A percentile compares a stretch with the other conserved stretches of the same genome.
These are phyloP conservation scores for Macrosteles quadrilineatus DNA, from an alignment of 1,140 invertebrate genomes.

Conservation along the genomic window DNA sequence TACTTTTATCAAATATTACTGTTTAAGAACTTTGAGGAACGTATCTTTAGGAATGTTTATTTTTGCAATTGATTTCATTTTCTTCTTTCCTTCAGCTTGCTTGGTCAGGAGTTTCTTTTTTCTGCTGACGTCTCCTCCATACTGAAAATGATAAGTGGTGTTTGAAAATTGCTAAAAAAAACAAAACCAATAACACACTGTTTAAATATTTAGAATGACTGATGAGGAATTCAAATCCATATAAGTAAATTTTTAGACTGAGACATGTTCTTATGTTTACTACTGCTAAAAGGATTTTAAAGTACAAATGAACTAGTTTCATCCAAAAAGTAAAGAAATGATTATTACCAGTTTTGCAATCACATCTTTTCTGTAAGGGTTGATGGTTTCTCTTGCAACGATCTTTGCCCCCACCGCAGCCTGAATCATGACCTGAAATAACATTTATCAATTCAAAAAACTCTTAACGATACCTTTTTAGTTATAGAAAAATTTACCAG, in stretches of 20 bases:
- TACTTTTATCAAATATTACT: conserved; percentile 60
- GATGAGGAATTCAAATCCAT: no score
- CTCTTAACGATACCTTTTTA: no score
- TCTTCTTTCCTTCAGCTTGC: conserved; percentile 92
- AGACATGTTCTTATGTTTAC: no score
- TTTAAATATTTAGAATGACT: no score
- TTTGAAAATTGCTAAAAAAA: background rate
- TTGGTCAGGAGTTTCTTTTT: conserved; percentile 85
- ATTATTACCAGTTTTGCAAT: conserved; percentile 54
- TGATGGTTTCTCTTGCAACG: conserved; percentile 83
- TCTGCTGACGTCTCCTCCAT: conserved; percentile 90
- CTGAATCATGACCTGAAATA: conserved; percentile 76
- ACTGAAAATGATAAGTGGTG: conserved; percentile 62
- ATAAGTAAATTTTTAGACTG: no score
- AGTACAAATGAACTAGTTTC: no score
- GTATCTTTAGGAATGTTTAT: conserved; percentile 89
- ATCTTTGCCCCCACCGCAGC: conserved; percentile 80
- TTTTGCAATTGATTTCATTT: conserved; percentile 87
- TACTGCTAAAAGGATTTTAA: no score
- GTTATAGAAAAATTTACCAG: no score
- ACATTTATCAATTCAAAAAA: no score
- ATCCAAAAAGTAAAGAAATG: no score
- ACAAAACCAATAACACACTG: no score
- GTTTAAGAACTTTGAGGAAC: conserved; percentile 90
- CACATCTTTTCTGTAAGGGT: conserved; percentile 89